Percentiles rank a stretch among this genome's conserved stretches.
These are phyloP conservation scores for Apolygus lucorum DNA, from an alignment of 1,140 invertebrate species.

Conservation along the genomic window DNA sequence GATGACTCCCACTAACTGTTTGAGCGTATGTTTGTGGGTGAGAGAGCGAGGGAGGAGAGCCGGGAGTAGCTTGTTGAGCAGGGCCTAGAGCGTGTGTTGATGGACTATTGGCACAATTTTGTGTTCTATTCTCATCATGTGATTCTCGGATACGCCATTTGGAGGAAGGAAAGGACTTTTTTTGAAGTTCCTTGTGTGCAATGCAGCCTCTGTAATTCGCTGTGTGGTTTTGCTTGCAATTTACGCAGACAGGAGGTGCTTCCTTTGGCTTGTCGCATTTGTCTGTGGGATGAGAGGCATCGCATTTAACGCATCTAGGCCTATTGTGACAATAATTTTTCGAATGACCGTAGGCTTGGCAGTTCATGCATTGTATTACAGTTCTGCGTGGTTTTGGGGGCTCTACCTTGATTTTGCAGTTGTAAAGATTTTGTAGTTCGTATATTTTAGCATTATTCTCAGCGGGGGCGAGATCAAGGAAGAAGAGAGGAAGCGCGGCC, in stretches of 20 bases:
- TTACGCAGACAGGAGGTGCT: background rate
- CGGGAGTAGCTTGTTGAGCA: no score
- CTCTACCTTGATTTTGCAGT: background rate
- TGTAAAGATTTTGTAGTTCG: background rate
- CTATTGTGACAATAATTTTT: background rate
- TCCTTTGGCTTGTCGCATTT: background rate
- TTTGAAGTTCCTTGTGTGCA: no score
- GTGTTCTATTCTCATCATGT: no score
- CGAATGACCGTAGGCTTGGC: slow-evolving; percentile 5
- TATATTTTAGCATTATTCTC: background rate
- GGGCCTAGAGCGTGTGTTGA: no score
- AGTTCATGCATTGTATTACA: background rate
- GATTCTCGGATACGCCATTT: no score
- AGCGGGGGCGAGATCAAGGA: background rate
- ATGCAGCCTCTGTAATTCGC: background rate
- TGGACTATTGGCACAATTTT: no score
- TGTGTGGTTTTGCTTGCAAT: background rate
- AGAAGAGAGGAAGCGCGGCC: background rate
- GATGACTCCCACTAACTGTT: no score
- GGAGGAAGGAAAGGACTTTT: no score
- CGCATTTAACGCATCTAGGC: background rate
- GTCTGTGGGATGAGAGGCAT: background rate
- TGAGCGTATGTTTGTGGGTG: no score
- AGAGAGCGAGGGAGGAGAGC: no score
- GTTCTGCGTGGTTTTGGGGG: background rate